Evolutionary conservation across 35 echinoderm and acorn worm genomes (phyloP).

Genomic region (Apostichopus japonicus): DNA sequence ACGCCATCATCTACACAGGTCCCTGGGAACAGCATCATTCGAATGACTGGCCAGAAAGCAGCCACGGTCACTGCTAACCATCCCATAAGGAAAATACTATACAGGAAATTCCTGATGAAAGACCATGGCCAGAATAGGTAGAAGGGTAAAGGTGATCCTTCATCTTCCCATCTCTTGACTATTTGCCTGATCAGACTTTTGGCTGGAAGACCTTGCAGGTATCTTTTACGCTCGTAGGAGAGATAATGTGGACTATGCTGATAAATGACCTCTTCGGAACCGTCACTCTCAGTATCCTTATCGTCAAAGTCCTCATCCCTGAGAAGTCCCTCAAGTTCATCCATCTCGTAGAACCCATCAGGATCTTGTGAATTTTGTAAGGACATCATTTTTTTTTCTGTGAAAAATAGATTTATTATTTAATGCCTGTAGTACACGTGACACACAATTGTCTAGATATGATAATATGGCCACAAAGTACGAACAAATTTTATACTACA

Average conservation of each 20-base stretch:
- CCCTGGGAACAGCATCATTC: not conserved
- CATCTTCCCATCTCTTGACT: not conserved
- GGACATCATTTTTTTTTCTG: constrained; percentile 1
- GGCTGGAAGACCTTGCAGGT: constrained; percentile 9
- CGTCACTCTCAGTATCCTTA: constrained; percentile 17
- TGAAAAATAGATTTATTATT: not conserved
- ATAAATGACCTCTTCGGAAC: constrained; percentile 38
- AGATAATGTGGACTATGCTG: not conserved
- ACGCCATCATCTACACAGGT: not conserved
- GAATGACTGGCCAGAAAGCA: constrained; percentile 25
- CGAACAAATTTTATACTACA: no score
- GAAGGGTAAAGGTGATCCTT: not conserved
- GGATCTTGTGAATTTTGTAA: constrained; percentile 12
- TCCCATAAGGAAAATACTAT: not conserved
- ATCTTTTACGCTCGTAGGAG: not conserved
- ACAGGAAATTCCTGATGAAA: not conserved
- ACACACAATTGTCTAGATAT: no score
- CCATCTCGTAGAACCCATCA: constrained; percentile 30
- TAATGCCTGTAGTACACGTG: no score
- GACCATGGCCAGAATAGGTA: constrained; percentile 52
- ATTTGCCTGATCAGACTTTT: constrained; percentile 20
- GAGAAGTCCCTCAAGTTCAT: constrained; percentile 38
- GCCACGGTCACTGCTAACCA: not conserved
- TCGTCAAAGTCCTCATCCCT: constrained; percentile 19
- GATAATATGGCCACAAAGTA: no score